Conservation (phyloP, 2,888 invertebrate genomes). For the Plutella xylostella region DNA sequence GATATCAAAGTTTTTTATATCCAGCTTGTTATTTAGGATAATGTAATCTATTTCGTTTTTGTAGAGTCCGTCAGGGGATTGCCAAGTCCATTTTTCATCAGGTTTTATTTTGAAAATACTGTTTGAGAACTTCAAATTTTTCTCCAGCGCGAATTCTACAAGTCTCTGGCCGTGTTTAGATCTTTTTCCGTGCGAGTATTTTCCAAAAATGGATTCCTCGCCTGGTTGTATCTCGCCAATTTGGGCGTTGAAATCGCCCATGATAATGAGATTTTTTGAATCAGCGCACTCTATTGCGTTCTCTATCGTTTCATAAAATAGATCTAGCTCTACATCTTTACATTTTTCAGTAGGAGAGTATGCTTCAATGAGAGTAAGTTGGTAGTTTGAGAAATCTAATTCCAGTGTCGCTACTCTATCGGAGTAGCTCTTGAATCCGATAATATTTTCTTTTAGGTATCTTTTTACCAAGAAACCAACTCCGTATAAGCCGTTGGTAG, state of each 20-base stretch:
- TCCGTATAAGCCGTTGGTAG: not conserved
- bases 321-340: not conserved
- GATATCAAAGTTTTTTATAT: slow-evolving; percentile 10
- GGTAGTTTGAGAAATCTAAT: not conserved
- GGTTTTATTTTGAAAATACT: slow-evolving; percentile 12
- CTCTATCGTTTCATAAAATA: not conserved
- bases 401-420: not conserved
- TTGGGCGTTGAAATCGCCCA: slow-evolving; percentile 19
- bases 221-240: slow-evolving; percentile 9
- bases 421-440: not conserved
- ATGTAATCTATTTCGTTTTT: slow-evolving; percentile 19
- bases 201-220: slow-evolving; percentile 16
- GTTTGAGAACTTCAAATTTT: slow-evolving; percentile 17
- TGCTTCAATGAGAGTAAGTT: not conserved
- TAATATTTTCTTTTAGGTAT: not conserved
- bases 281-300: not conserved
- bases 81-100: slow-evolving; percentile 18
- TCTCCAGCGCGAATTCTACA: slow-evolving; percentile 11
- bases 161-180: slow-evolving; percentile 17
- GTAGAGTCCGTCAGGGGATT: slow-evolving; percentile 14
- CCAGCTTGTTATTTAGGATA: slow-evolving; percentile 12
- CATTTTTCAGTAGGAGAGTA: not conserved
- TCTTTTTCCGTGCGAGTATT: slow-evolving; percentile 14
- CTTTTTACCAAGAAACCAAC: not conserved
- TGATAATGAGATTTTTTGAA: slow-evolving; percentile 12